These are phyloP conservation scores for Marcusenius ussheri DNA, from an alignment of 2,113 vertebrate genomes.

Conservation along the genomic window DNA sequence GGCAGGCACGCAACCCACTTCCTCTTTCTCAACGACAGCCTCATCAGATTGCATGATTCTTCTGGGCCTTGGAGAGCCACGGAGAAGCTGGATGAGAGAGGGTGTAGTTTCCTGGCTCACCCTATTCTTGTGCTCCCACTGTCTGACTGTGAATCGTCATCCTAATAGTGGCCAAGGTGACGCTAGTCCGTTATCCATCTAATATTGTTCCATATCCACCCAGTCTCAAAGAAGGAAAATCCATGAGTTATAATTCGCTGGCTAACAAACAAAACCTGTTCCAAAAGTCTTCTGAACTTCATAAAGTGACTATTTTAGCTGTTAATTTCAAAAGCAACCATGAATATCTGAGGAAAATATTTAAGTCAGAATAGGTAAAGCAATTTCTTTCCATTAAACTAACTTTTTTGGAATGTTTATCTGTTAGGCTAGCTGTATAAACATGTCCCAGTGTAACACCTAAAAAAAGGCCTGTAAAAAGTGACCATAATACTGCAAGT, in stretches of 20 bases:
- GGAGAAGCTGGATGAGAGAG: background rate
- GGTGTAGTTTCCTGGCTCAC: background rate
- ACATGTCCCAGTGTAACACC: background rate
- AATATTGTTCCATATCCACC: background rate
- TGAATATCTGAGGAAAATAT: background rate
- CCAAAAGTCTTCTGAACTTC: background rate
- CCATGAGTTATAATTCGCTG: background rate
- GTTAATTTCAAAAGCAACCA: background rate
- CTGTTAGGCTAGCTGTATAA: background rate
- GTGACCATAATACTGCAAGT: background rate
- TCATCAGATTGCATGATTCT: background rate
- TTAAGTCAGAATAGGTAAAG: background rate
- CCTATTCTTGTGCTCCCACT: background rate
- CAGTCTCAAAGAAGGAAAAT: background rate
- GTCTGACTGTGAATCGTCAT: background rate
- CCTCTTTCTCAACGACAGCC: conserved; percentile 14
- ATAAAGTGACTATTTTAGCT: background rate
- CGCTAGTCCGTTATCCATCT: background rate
- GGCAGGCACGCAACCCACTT: conserved; percentile 19
- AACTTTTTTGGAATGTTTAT: background rate
- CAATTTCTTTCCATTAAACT: background rate
- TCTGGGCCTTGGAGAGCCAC: background rate
- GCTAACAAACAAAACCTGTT: background rate
- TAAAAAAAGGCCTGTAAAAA: background rate
- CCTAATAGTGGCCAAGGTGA: background rate